A percentile compares a stretch with the other conserved stretches of the same genome.
Conservation (phyloP, 2,113 vertebrate species). For the Sphyrna mokarran region DNA sequence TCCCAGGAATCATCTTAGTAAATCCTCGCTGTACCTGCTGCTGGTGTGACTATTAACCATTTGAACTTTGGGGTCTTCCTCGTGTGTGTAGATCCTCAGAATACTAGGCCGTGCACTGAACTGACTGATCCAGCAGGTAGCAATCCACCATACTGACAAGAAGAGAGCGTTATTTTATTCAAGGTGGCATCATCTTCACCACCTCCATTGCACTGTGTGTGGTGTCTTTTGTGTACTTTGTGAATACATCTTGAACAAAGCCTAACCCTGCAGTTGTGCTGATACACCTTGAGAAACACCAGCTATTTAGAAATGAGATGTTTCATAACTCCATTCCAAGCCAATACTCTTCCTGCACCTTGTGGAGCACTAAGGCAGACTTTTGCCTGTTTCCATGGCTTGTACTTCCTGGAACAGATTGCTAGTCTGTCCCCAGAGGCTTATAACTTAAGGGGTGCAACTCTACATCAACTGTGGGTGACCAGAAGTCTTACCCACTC, state of each 20-base stretch:
- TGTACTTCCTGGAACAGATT: too few species aligned
- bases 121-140: background rate
- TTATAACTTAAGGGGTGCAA: too few species aligned
- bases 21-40: background rate
- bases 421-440: too few species aligned
- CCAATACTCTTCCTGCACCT: too few species aligned
- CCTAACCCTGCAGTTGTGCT: background rate
- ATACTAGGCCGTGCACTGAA: background rate
- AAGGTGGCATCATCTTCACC: background rate
- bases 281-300: background rate
- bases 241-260: background rate
- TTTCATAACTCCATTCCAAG: too few species aligned
- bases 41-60: background rate
- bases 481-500: too few species aligned
- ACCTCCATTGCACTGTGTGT: background rate
- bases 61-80: background rate
- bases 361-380: too few species aligned
- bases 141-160: background rate
- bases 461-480: too few species aligned
- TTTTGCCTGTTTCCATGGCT: too few species aligned
- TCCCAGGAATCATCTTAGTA: too few species aligned
- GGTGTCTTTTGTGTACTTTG: background rate
- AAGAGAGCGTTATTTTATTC: background rate
- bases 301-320: background rate
- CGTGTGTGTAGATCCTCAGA: background rate